Evolutionary conservation across 37 sponge, comb jelly and placozoan genomes (phyloP), one percentile per base, ranked within the genome.

Genomic region (Lycopodina hypogea): DNA sequence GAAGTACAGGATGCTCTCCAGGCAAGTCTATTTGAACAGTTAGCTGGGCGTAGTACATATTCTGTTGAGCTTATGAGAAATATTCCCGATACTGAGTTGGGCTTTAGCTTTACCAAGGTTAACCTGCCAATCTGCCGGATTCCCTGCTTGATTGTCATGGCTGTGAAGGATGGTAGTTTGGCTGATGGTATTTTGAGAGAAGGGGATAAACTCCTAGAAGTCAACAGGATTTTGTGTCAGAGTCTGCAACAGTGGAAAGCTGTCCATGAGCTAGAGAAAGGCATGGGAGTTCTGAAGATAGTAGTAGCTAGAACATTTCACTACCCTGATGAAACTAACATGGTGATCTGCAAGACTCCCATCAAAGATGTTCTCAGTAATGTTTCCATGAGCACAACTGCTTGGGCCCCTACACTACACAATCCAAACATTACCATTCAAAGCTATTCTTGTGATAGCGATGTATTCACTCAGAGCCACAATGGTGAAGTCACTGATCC

Each of bases 191-290:
- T 81, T 0, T 50, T 90, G 53, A 4, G 41, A 26, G 73, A 82
- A 33, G 90, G 90, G 24, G 90, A 90, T 58, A 81, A 84, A 41
- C 35, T 90, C 17, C 39, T 90, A 41, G 90, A 90, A 57, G 81
- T 90, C 18, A 90, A 84, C 52, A 85, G 90, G 18, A 34, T 71
- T 35, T 35, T 56, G 42, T 90, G 90, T 53, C 76, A 81, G 38
- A 69, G 85, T 45, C 22, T 42, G 11, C 48, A 57, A 29, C 90
- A 80, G 61, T 48, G 33, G n/a, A 66, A 56, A 56, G 90, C 85
- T 32, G 35, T 77, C 7, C 56, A 77, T 26, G 34, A 28, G 8
- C 67, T 90, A 14, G 56, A 81, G 68, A 51, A 77, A 34, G 72
- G 42, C 3, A 36, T 33, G 15, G 90, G 85, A 15, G 71, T 26